Percentiles rank a stretch among this genome's conserved stretches.
These are phyloP conservation scores for Lepidostoma basale DNA, from an alignment of 1,140 invertebrate genomes.

Conservation along the genomic window DNA sequence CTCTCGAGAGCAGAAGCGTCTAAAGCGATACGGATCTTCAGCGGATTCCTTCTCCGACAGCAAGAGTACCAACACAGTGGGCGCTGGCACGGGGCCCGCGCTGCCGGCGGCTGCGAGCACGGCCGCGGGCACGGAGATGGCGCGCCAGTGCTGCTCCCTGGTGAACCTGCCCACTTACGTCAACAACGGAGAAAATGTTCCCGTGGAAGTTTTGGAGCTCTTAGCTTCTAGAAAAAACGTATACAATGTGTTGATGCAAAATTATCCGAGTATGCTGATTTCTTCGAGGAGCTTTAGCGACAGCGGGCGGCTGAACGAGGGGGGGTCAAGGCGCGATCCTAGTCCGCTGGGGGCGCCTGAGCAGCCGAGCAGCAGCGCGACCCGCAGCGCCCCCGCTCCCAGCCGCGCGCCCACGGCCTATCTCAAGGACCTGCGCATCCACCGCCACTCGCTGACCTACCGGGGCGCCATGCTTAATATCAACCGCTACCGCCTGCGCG, in stretches of 20 bases:
- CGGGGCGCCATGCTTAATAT: conserved; percentile 87
- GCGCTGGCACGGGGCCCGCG: conserved; percentile 49
- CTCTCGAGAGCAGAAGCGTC: conserved; percentile 65
- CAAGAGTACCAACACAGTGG: conserved; percentile 69
- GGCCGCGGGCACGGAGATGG: conserved; percentile 49
- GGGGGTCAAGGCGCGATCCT: conserved; percentile 41
- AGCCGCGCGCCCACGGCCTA: conserved; percentile 66
- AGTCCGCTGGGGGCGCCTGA: conserved; percentile 47
- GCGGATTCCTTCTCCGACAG: conserved; percentile 71
- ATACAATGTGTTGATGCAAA: conserved; percentile 73
- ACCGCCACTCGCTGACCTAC: conserved; percentile 79
- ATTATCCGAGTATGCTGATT: conserved; percentile 74
- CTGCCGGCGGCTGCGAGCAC: conserved; percentile 52
- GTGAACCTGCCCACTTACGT: conserved; percentile 84
- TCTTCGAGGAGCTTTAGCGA: conserved; percentile 75
- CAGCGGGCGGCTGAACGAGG: conserved; percentile 63
- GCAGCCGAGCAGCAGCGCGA: conserved; percentile 46
- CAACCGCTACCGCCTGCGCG: conserved; percentile 77
- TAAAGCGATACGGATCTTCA: conserved; percentile 66
- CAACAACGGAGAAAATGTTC: conserved; percentile 75
- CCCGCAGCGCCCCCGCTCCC: conserved; percentile 47
- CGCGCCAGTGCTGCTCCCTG: conserved; percentile 75
- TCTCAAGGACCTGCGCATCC: conserved; percentile 72
- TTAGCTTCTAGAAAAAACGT: conserved; percentile 73
- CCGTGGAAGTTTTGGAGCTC: conserved; percentile 74